phyloP scores from a whole-genome alignment of 2,113 vertebrate genomes.

The Aepyceros melampus region DNA sequence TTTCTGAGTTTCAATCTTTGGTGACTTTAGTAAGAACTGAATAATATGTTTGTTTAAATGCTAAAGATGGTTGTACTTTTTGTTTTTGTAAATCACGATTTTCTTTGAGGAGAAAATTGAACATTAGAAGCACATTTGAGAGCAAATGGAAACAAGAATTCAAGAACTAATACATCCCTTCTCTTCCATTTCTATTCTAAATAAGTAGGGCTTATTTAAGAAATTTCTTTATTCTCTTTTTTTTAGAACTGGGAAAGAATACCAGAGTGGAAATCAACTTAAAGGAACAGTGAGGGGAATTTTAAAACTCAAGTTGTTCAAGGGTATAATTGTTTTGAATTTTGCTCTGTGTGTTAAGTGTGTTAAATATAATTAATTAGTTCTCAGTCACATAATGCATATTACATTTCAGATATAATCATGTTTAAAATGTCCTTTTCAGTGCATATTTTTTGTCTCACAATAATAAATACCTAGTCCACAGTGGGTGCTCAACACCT shows the following conservation, averaged over 20 bases:
- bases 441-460: slow-evolving; percentile 2
- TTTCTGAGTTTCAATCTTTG: slow-evolving; percentile 20
- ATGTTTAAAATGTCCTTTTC: background rate
- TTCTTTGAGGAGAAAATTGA: slow-evolving; percentile 53
- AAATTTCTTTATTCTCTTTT: slow-evolving; percentile 20
- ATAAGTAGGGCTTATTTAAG: background rate
- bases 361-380: slow-evolving; percentile 41
- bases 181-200: slow-evolving; percentile 14
- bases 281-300: background rate
- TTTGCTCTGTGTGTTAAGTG: background rate
- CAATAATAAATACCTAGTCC: background rate
- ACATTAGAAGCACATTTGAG: background rate
- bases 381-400: background rate
- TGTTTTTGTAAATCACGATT: slow-evolving; percentile 42
- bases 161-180: background rate
- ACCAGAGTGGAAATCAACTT: background rate
- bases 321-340: slow-evolving; percentile 35
- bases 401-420: background rate
- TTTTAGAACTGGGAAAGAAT: slow-evolving; percentile 44
- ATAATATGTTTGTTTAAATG: background rate
- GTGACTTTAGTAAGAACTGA: slow-evolving; percentile 35
- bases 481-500: background rate
- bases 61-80: slow-evolving; percentile 19
- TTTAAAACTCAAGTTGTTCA: background rate
- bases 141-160: slow-evolving; percentile 15